Percentiles rank a stretch among this genome's conserved stretches.
Conservation (phyloP, 2,888 invertebrate genomes). For the Meganola albula region DNA sequence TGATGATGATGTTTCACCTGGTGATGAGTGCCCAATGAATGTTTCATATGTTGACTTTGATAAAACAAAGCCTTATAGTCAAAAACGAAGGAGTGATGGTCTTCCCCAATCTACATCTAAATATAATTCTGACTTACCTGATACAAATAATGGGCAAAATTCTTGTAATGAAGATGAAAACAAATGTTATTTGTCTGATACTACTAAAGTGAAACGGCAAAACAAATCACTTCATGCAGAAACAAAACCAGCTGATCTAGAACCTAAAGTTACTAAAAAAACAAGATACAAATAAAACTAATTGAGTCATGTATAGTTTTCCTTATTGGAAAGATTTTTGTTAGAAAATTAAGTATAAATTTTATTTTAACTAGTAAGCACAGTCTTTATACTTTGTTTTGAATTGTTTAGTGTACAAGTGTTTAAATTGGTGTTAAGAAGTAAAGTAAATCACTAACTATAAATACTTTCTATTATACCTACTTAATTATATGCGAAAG, state of each 20-base stretch:
- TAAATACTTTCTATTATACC: too few species aligned
- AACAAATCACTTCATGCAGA: conserved; percentile 40
- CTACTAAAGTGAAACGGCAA: conserved; percentile 42
- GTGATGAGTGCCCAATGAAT: conserved; percentile 37
- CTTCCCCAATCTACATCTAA: conserved; percentile 27
- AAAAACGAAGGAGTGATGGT: conserved; percentile 46
- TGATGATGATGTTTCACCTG: conserved; percentile 44
- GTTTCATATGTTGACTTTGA: conserved; percentile 64
- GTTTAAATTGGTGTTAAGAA: too few species aligned
- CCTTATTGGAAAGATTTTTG: too few species aligned
- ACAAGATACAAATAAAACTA: background rate
- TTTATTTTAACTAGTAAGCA: too few species aligned
- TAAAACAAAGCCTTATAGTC: conserved; percentile 55
- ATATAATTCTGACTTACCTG: conserved; percentile 25
- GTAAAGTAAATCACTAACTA: too few species aligned
- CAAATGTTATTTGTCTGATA: conserved; percentile 37
- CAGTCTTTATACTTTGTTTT: too few species aligned
- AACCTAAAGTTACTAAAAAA: conserved; percentile 36
- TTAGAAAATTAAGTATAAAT: too few species aligned
- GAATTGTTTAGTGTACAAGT: too few species aligned
- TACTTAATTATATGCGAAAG: too few species aligned
- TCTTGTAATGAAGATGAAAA: conserved; percentile 32
- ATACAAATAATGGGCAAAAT: conserved; percentile 29
- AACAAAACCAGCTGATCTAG: conserved; percentile 35
- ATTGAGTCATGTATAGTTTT: too few species aligned